These are phyloP conservation scores for Corvus moneduloides DNA, from an alignment of 2,113 vertebrate genomes.

Conservation along the genomic window DNA sequence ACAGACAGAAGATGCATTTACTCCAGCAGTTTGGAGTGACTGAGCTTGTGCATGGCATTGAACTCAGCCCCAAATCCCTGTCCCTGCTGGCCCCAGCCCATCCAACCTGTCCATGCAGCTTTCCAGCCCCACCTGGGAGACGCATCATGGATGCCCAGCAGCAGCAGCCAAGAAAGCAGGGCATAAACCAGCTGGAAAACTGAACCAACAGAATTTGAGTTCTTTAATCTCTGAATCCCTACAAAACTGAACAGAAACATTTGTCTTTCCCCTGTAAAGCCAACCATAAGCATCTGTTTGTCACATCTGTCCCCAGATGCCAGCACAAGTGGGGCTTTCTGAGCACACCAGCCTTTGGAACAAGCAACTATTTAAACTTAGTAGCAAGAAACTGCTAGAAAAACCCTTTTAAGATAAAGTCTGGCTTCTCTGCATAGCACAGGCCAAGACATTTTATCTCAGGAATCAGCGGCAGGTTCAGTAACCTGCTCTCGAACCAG, in stretches of 20 bases:
- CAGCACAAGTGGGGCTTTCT: background rate
- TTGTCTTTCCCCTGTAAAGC: background rate
- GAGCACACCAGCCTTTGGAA: background rate
- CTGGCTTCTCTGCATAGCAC: background rate
- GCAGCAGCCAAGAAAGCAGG: background rate
- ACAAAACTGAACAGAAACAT: background rate
- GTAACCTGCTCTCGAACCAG: background rate
- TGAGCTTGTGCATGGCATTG: background rate
- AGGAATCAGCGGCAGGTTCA: fast-evolving
- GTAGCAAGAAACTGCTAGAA: background rate
- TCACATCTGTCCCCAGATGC: background rate
- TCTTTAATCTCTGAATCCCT: background rate
- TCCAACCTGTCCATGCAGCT: background rate
- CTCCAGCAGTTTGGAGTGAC: background rate
- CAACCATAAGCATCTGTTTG: background rate
- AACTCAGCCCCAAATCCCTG: fast-evolving
- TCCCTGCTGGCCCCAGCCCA: background rate
- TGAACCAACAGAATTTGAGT: background rate
- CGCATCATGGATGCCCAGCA: fast-evolving
- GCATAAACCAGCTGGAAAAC: background rate
- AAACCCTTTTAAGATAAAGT: background rate
- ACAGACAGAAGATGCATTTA: fast-evolving
- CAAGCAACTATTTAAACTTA: background rate
- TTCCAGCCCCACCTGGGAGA: background rate
- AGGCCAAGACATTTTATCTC: background rate